Evolutionary conservation across 1,140 invertebrate genomes (phyloP).

Genomic region (Alviniconcha marisindica): DNA sequence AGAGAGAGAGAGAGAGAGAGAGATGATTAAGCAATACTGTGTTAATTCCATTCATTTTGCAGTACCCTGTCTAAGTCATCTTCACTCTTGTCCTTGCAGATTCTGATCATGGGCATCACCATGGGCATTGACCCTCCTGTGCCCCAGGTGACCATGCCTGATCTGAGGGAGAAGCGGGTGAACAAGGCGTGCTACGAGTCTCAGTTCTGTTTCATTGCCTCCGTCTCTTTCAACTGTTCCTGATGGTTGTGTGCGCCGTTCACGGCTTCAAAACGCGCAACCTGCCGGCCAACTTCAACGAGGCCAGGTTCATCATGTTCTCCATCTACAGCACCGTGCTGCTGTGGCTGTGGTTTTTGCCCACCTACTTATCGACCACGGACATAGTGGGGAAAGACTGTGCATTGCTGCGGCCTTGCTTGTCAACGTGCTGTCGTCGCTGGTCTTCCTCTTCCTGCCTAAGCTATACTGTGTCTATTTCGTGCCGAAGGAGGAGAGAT

Average conservation of each 20-base stretch:
- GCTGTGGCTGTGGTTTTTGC: constrained; percentile 65
- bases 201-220: constrained; percentile 42
- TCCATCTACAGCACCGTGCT: constrained; percentile 63
- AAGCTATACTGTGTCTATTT: constrained; percentile 79
- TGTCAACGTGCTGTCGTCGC: constrained; percentile 52
- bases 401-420: constrained; percentile 53
- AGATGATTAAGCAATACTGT: too few species aligned
- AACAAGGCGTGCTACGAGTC: constrained; percentile 35
- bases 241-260: constrained; percentile 91
- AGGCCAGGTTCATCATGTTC: constrained; percentile 60
- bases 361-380: constrained; percentile 58
- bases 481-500: too few species aligned
- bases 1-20: too few species aligned
- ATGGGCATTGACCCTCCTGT: constrained; percentile 37
- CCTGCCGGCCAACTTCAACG: constrained; percentile 68
- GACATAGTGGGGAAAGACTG: constrained; percentile 46
- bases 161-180: constrained; percentile 26
- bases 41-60: too few species aligned
- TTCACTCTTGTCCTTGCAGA: constrained; percentile 42
- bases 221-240: constrained; percentile 88
- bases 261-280: constrained; percentile 85
- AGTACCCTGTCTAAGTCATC: too few species aligned
- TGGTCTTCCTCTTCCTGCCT: constrained; percentile 58
- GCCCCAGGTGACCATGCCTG: constrained; percentile 19
- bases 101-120: constrained; percentile 36